A percentile compares a stretch with the other conserved stretches of the same genome.
These are phyloP conservation scores for Kryptolebias ocellatus DNA, from an alignment of 2,797 vertebrate species.

Conservation along the genomic window DNA sequence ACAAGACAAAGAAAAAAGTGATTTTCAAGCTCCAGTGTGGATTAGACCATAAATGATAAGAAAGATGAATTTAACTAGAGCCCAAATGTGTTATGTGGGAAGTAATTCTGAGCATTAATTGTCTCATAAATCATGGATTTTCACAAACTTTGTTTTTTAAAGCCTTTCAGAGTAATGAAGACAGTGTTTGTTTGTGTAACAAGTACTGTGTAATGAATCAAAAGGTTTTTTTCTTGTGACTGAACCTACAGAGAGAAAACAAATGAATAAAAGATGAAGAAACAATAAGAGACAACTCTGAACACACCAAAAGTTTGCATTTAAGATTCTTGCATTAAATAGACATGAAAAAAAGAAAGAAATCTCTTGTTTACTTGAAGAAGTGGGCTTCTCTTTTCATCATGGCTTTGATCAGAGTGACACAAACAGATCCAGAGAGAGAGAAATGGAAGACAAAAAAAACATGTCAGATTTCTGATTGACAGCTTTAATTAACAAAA, in stretches of 20 bases:
- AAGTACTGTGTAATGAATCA: constrained; percentile 48
- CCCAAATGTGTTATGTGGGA: no score
- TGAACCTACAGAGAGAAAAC: constrained; percentile 52
- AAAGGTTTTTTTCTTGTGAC: constrained; percentile 40
- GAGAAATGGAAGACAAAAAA: constrained; percentile 51
- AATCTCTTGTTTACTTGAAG: constrained; percentile 70
- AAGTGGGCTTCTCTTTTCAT: constrained; percentile 66
- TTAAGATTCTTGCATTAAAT: constrained; percentile 63
- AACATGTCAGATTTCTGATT: constrained; percentile 63
- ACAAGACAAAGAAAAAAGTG: no score
- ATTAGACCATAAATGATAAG: no score
- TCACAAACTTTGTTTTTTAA: constrained; percentile 25
- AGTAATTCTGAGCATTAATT: not conserved
- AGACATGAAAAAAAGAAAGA: constrained; percentile 60
- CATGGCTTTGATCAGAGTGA: constrained; percentile 77
- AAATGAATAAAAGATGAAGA: constrained; percentile 72
- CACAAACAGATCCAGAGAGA: constrained; percentile 73
- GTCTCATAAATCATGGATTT: constrained; percentile 34
- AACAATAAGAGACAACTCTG: constrained; percentile 36
- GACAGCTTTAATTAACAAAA: constrained; percentile 82
- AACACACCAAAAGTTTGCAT: constrained; percentile 69
- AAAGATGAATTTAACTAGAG: not conserved
- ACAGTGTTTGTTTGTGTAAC: constrained; percentile 49
- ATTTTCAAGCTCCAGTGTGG: no score
- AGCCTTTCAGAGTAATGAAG: constrained; percentile 26